Percentiles rank a stretch among this genome's conserved stretches.
Evolutionary conservation across 2,113 vertebrate species (phyloP).

Genomic region (Dipodomys ordii): DNA sequence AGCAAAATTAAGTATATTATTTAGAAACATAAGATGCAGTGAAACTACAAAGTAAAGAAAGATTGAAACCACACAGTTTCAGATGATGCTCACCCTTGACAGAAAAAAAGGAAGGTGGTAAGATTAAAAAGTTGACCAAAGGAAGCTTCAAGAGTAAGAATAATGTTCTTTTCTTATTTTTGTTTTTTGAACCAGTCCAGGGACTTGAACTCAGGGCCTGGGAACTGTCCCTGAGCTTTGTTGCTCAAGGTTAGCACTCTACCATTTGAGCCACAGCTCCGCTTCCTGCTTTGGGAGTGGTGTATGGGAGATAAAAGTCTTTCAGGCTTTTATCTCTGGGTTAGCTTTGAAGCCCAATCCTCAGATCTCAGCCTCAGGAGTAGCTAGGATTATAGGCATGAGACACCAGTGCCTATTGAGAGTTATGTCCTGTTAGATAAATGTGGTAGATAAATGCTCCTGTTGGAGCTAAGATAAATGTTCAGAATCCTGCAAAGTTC

Average conservation of each 20-base stretch:
- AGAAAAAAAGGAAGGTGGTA: background rate
- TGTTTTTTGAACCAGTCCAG: no score
- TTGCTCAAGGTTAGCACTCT: no score
- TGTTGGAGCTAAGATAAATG: background rate
- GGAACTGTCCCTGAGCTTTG: no score
- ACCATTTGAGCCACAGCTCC: no score
- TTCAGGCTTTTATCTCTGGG: no score
- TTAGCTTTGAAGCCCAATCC: no score
- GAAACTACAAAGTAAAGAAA: slow-evolving; percentile 27
- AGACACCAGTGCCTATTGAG: no score
- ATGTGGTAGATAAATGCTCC: background rate
- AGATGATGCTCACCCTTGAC: background rate
- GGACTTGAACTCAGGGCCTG: no score
- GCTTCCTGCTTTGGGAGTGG: no score
- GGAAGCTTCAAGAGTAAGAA: background rate
- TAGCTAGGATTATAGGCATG: no score
- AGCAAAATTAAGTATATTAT: slow-evolving; percentile 12
- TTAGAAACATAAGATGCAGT: slow-evolving; percentile 6
- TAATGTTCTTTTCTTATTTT: background rate
- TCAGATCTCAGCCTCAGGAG: no score
- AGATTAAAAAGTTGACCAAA: background rate
- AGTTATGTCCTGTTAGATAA: background rate
- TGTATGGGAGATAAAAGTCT: no score
- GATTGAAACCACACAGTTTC: background rate
- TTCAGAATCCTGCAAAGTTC: background rate